Evolutionary conservation across 1,140 invertebrate genomes (phyloP), one percentile per base, ranked within the genome.

Genomic region (Calosoma granatense): DNA sequence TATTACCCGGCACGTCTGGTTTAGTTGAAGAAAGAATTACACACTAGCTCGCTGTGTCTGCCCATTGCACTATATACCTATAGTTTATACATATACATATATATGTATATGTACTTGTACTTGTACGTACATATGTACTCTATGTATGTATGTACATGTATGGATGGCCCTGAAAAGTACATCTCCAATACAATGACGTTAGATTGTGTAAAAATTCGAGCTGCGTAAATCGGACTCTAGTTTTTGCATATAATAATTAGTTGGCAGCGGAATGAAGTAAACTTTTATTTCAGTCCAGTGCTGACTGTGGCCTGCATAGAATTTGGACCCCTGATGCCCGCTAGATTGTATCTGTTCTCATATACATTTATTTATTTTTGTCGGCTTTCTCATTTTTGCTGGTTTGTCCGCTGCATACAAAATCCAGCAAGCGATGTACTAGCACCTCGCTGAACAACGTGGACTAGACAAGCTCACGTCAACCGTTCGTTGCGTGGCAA

Each of bases 311-410:
- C 66, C 64, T 62, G 66, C 66, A 47, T 47, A 47, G 41, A 47
- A 47, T 47, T 47, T 17, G 41, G 41, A 65, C 64, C 65, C 65
- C 64, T 9, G 59, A 64, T 20, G 51, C 67, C 66, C 68, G 68
- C 68, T 62, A 70, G 68, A 70, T 70, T 68, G 67, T 69, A 70
- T 70, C 68, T 67, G 52, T 60, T 63, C 63, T 63, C 65, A 68
- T 70, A 68, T 64, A 67, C 22, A 56, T 56, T 23, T 23, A 51
- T 68, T 69, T 68, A 64, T 69, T 69, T 69, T 67, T 64, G 67
- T 70, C 65, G 69, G 65, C 67, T 69, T 47, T 47, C 69, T 70
- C 65, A 69, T 68, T 70, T 70, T 70, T 70, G 69, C 67, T 68
- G 67, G 67, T 68, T 70, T 63, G 62, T 65, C 63, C 63, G 65